Evolutionary conservation across 2,797 vertebrate species (phyloP), one percentile per base, ranked within the genome.

Genomic region (Microctenopoma stevenorrisi): DNA sequence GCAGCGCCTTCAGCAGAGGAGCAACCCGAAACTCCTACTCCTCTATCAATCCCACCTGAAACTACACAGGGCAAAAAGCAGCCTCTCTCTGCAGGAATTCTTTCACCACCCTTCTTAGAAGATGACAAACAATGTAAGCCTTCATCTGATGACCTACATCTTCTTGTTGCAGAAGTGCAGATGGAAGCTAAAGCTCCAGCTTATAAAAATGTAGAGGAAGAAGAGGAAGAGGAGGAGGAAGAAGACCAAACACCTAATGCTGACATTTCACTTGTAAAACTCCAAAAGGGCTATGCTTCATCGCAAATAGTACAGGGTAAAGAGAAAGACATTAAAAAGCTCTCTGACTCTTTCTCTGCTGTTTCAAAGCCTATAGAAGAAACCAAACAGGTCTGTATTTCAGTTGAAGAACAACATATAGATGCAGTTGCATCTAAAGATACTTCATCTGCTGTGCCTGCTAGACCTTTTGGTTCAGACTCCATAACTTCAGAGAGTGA

Each of bases 21-120:
- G 81, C 94, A 93, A 7, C 93, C 94, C 52, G 97, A 95, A 92
- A 94, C 94, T 56, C 80, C 94, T 5, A 90, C 94, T 76, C 94
- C 94, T 5, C 93, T 94, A 6, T 93, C 94, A 52, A 95, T 92
- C n/a, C 89, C 94, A 33, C 95, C 95, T 0, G 96, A 96, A 49
- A 91, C 92, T 14, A 94, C 92, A 4, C 96, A 94, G 67, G 93
- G 94, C 74, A 95, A 96, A 18, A 97, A 98, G 64, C 96, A 95
- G 0, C 84, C 96, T 40, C 95, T 94, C 5, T 99, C 98, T 0
- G 95, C 96, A 38, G 97, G 95, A 79, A 98, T 96, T 33, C 96
- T 97, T 66, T 99, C 97, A 60, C 98, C 98, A n/a, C 96, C 96
- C 5, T 99, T 97, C 40, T 82, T 99, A 61, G 98, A 99, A 81